Percentiles rank a stretch among this genome's conserved stretches.
These are phyloP conservation scores for Adrianichthys oophorus DNA, from an alignment of 2,797 vertebrate genomes.

Conservation along the genomic window DNA sequence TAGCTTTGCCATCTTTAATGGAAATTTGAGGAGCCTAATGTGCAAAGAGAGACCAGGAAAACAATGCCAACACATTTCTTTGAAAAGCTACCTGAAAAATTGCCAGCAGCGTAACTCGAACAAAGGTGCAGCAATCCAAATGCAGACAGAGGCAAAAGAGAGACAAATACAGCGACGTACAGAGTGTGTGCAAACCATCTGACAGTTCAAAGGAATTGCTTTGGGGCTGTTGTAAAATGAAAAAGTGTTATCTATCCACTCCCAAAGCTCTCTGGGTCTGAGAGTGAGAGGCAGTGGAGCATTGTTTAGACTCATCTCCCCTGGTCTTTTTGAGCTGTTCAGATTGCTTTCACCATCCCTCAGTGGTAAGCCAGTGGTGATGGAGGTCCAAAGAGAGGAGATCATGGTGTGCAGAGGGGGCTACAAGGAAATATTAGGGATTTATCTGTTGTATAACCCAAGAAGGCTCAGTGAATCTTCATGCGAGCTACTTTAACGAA, in stretches of 20 bases:
- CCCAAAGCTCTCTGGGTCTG: slow-evolving; percentile 28
- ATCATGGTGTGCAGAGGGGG: slow-evolving; percentile 28
- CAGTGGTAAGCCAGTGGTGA: slow-evolving; percentile 36
- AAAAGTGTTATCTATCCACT: slow-evolving; percentile 33
- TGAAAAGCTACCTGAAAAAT: neutral
- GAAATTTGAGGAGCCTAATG: neutral
- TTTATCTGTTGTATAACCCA: slow-evolving; percentile 30
- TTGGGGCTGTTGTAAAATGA: slow-evolving; percentile 28
- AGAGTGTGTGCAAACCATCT: slow-evolving; percentile 3
- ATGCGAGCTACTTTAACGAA: slow-evolving; percentile 9
- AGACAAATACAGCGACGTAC: slow-evolving; percentile 3
- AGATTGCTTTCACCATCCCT: slow-evolving; percentile 58
- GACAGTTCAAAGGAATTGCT: slow-evolving; percentile 41
- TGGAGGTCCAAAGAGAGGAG: slow-evolving; percentile 43
- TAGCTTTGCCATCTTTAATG: neutral
- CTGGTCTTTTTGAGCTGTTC: slow-evolving; percentile 40
- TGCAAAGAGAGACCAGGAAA: slow-evolving; percentile 4
- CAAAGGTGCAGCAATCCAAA: neutral
- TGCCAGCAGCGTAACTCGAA: neutral
- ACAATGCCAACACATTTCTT: slow-evolving; percentile 1
- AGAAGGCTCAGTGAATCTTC: slow-evolving; percentile 15
- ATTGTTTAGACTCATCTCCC: slow-evolving; percentile 60
- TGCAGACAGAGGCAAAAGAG: neutral
- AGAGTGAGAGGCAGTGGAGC: slow-evolving; percentile 34
- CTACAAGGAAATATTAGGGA: slow-evolving; percentile 18